A percentile compares a stretch with the other conserved stretches of the same genome.
Conservation (phyloP, 2,888 invertebrate species). For the Xestia rhomboidea region DNA sequence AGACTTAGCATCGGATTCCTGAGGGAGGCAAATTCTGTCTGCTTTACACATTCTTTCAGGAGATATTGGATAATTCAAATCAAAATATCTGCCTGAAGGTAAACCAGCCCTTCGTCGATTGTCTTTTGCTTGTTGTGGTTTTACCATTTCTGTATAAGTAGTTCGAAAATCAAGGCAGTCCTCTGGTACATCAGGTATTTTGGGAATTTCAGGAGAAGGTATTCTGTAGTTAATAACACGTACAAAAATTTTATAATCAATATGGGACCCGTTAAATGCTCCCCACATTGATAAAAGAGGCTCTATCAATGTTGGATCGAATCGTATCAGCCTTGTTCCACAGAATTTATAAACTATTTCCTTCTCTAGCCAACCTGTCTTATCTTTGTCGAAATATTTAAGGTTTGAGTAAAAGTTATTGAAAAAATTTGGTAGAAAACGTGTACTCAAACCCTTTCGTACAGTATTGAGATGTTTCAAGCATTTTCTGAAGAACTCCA, state of each 20-base stretch:
- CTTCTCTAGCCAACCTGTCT: conserved; percentile 86
- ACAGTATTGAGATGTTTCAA: conserved; percentile 85
- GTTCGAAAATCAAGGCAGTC: conserved; percentile 82
- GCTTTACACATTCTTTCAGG: conserved; percentile 78
- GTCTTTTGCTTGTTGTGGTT: conserved; percentile 75
- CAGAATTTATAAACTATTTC: conserved; percentile 85
- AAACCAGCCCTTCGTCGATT: conserved; percentile 79
- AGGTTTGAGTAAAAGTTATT: conserved; percentile 77
- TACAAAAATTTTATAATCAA: conserved; percentile 88
- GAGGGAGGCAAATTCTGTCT: conserved; percentile 76
- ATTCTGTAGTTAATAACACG: conserved; percentile 86
- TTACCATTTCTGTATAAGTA: conserved; percentile 85
- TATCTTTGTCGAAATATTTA: conserved; percentile 81
- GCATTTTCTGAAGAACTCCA: conserved; percentile 84
- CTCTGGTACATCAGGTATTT: conserved; percentile 79
- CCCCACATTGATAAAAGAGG: conserved; percentile 85
- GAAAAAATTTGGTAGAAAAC: conserved; percentile 80
- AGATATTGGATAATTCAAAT: conserved; percentile 81
- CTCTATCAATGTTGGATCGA: conserved; percentile 87
- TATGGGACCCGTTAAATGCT: conserved; percentile 84
- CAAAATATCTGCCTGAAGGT: conserved; percentile 85
- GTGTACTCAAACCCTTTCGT: conserved; percentile 77
- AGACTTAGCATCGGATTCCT: conserved; percentile 82
- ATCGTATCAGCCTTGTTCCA: conserved; percentile 81
- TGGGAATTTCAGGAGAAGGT: conserved; percentile 82